A percentile compares a stretch with the other conserved stretches of the same genome.
Conservation (phyloP, 1,140 invertebrate species). For the Bemisia tabaci region DNA sequence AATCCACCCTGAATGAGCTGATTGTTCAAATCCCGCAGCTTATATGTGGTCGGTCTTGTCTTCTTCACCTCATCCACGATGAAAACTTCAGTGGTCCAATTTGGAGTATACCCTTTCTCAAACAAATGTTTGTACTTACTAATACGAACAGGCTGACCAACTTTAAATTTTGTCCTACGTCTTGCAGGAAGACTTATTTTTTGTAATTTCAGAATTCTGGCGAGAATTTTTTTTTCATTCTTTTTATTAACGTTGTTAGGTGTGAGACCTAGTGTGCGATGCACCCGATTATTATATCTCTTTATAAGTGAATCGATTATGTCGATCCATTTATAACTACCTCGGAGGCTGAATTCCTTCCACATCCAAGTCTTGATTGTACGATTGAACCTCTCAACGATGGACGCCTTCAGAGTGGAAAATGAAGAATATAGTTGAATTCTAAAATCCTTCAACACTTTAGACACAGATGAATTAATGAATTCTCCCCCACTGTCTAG, state of each 20-base stretch:
- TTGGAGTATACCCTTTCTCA: conserved; percentile 16
- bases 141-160: conserved; percentile 17
- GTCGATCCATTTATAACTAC: conserved; percentile 30
- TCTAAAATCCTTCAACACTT: conserved; percentile 25
- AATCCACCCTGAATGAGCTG: conserved; percentile 22
- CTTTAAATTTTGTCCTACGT: too few relatives aligned
- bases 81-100: conserved; percentile 17
- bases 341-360: conserved; percentile 30
- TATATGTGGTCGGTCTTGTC: conserved; percentile 14
- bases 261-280: conserved; percentile 31
- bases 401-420: conserved; percentile 28
- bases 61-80: conserved; percentile 12
- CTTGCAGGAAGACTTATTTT: too few relatives aligned
- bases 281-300: conserved; percentile 32
- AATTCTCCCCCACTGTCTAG: conserved; percentile 22
- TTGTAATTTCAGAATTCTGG: too few relatives aligned
- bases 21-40: conserved; percentile 13
- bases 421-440: conserved; percentile 27
- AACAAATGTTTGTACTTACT: conserved; percentile 20
- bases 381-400: conserved; percentile 32
- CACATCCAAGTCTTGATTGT: conserved; percentile 31
- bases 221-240: too few relatives aligned
- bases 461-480: conserved; percentile 24
- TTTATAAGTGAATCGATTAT: conserved; percentile 27
- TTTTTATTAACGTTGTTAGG: conserved; percentile 27